Evolutionary conservation across 2,888 invertebrate species (phyloP).

Genomic region (Camponotus fellah): DNA sequence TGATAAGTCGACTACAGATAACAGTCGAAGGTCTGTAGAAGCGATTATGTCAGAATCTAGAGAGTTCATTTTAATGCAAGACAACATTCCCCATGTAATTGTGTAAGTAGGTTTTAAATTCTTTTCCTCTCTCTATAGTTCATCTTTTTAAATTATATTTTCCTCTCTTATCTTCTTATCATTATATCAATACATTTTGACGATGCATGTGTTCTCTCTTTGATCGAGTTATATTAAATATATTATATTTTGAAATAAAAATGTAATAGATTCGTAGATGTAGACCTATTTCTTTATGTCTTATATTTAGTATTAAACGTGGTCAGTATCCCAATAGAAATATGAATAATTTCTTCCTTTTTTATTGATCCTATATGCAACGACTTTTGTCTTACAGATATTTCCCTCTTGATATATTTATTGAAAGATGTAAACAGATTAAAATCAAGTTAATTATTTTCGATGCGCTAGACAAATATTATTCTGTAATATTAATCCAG

Average conservation of each 20-base stretch:
- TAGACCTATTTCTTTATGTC: neutral
- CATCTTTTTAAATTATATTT: neutral
- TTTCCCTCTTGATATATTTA: neutral
- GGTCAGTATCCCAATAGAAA: neutral
- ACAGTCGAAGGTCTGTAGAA: conserved; percentile 22
- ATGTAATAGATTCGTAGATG: neutral
- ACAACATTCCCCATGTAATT: neutral
- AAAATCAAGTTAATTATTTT: conserved; percentile 25
- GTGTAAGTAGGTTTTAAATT: neutral
- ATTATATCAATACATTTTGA: neutral
- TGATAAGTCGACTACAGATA: conserved; percentile 28
- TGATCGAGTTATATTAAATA: neutral
- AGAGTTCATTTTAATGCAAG: conserved; percentile 5
- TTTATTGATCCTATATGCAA: neutral
- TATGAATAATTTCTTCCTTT: neutral
- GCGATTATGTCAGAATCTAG: neutral
- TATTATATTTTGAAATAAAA: neutral
- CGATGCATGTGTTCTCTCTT: neutral
- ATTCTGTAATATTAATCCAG: conserved; percentile 14
- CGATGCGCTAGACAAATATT: neutral
- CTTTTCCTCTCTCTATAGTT: neutral
- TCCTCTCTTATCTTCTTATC: neutral
- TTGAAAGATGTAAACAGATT: neutral
- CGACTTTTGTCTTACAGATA: neutral
- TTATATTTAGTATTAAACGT: neutral